phyloP scores from a whole-genome alignment of 2,113 vertebrate genomes.

The Hyperoodon ampullatus region DNA sequence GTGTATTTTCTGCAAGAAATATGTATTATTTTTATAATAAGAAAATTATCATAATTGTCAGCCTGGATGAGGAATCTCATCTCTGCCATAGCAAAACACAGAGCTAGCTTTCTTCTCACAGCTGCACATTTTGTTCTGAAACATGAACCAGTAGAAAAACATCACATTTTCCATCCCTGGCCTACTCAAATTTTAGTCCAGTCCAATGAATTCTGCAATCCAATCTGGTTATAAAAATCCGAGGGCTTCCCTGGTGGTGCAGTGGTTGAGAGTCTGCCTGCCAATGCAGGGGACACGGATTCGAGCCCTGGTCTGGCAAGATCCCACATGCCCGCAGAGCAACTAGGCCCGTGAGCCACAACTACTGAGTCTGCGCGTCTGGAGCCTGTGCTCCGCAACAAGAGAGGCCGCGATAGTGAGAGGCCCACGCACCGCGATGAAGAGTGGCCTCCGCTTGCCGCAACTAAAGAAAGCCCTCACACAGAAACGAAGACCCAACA shows the following conservation, averaged over 20 bases:
- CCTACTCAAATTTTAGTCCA: background rate
- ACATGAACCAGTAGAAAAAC: background rate
- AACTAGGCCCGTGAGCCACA: no score
- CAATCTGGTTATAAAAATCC: background rate
- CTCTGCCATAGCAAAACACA: background rate
- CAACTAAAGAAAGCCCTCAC: no score
- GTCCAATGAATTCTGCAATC: background rate
- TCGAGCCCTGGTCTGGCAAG: no score
- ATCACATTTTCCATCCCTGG: background rate
- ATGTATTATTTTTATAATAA: slow-evolving; percentile 55
- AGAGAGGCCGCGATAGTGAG: no score
- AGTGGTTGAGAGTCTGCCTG: no score
- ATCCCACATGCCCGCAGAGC: no score
- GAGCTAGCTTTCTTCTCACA: background rate
- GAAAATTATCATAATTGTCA: slow-evolving; percentile 41
- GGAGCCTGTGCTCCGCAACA: no score
- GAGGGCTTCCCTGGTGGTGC: background rate
- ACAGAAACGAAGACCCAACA: no score
- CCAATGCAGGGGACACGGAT: no score
- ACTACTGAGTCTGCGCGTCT: no score
- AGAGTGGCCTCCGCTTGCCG: no score
- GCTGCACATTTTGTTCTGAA: slow-evolving; percentile 37
- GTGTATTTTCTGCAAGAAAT: background rate
- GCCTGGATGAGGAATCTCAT: background rate
- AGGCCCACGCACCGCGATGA: no score